Percentiles rank a stretch among this genome's conserved stretches.
Evolutionary conservation across 2,888 invertebrate genomes (phyloP).

Genomic region (Patella ulyssiponensis): DNA sequence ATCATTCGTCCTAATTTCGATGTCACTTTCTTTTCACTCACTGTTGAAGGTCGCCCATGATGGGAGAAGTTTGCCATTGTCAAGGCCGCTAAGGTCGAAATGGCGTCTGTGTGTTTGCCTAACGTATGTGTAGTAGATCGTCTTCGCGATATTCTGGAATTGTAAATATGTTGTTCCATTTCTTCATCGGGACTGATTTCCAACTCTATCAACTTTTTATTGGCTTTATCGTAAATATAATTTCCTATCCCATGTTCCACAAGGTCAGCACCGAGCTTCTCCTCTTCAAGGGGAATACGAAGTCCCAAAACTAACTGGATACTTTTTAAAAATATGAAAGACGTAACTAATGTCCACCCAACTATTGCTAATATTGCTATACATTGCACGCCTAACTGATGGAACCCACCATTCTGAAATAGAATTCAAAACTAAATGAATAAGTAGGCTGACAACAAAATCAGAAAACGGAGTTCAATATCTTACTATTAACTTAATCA

Average conservation of each 20-base stretch:
- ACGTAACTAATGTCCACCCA: conserved; percentile 83
- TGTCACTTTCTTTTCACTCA: no score
- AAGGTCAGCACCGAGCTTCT: conserved; percentile 90
- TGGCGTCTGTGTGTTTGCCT: conserved; percentile 15
- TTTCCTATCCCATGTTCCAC: conserved; percentile 80
- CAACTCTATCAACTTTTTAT: conserved; percentile 30
- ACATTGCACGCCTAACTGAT: conserved; percentile 86
- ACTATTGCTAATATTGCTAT: conserved; percentile 82
- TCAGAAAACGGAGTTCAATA: no score
- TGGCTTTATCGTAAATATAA: conserved; percentile 44
- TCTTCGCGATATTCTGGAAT: not conserved
- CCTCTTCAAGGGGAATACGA: conserved; percentile 88
- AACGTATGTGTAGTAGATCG: conserved; percentile 7
- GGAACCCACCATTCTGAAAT: conserved; percentile 83
- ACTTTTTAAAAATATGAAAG: conserved; percentile 78
- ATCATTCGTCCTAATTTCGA: no score
- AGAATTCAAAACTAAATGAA: no score
- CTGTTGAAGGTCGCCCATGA: no score
- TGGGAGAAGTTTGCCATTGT: not conserved
- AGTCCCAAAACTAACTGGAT: conserved; percentile 72
- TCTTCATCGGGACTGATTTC: conserved; percentile 20
- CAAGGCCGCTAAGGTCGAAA: not conserved
- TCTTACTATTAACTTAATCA: no score
- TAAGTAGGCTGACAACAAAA: no score
- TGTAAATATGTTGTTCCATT: not conserved